phyloP scores from a whole-genome alignment of 2,888 invertebrate genomes.

The Magallana nippona region DNA sequence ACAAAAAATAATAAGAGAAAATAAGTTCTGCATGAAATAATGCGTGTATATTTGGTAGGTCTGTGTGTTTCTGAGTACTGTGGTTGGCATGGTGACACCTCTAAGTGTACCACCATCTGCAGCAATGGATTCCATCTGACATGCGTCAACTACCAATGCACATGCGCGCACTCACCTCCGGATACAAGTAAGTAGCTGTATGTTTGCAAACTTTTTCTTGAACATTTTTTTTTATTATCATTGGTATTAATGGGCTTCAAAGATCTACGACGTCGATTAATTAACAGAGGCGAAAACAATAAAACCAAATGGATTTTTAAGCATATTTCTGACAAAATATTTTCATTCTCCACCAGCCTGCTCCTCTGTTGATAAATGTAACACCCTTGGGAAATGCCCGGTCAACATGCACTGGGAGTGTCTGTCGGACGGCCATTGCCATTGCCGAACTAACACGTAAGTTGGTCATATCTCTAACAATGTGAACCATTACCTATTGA shows the following conservation, averaged over 20 bases:
- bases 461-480: neutral
- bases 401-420: constrained; percentile 20
- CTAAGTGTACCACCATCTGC: neutral
- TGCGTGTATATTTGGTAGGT: neutral
- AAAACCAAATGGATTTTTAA: too few species aligned
- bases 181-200: neutral
- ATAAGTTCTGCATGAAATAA: too few species aligned
- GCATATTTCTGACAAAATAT: neutral
- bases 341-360: neutral
- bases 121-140: neutral
- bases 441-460: constrained; percentile 2
- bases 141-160: neutral
- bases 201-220: too few species aligned
- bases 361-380: neutral
- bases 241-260: too few species aligned
- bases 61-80: constrained; percentile 3
- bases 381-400: neutral
- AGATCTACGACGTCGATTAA: too few species aligned
- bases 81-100: constrained; percentile 8
- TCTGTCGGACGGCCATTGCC: neutral
- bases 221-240: neutral
- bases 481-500: too few species aligned
- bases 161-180: neutral
- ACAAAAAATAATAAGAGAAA: neutral
- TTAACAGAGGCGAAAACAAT: too few species aligned